Percentiles rank a stretch among this genome's conserved stretches.
Conservation (phyloP, 1,140 invertebrate species). For the Holotrichia oblita region DNA sequence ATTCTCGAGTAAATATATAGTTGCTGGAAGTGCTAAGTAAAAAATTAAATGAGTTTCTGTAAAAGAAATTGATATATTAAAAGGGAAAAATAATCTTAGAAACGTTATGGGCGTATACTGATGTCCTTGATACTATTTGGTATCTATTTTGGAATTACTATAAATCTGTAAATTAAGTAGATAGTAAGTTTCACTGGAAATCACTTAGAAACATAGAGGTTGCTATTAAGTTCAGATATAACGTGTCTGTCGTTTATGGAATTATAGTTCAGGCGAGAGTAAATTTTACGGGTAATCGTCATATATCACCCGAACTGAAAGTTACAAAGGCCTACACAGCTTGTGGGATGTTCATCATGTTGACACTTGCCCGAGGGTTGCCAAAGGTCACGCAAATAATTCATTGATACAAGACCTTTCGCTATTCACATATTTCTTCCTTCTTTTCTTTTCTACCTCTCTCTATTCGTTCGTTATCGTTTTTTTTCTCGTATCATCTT, state of each 20-base stretch:
- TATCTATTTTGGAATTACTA: too few relatives aligned
- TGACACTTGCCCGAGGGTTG: slow-evolving; percentile 18
- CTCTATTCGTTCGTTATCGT: neutral
- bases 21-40: too few relatives aligned
- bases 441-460: neutral
- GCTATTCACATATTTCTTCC: slow-evolving; percentile 13
- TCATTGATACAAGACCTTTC: slow-evolving; percentile 20
- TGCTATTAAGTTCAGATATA: neutral
- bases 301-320: slow-evolving; percentile 12
- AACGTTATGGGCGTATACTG: too few relatives aligned
- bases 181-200: neutral
- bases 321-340: slow-evolving; percentile 15
- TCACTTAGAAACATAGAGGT: slow-evolving; percentile 3
- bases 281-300: slow-evolving; percentile 11
- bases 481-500: neutral
- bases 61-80: too few relatives aligned
- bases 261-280: neutral
- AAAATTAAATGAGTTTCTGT: too few relatives aligned
- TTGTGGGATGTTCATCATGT: slow-evolving; percentile 20
- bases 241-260: neutral
- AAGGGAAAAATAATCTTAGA: too few relatives aligned
- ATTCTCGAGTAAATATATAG: too few relatives aligned
- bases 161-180: too few relatives aligned
- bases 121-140: too few relatives aligned
- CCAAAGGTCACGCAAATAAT: slow-evolving; percentile 20